Conservation (phyloP, 2,113 vertebrate species). For the Oryzias celebensis region DNA sequence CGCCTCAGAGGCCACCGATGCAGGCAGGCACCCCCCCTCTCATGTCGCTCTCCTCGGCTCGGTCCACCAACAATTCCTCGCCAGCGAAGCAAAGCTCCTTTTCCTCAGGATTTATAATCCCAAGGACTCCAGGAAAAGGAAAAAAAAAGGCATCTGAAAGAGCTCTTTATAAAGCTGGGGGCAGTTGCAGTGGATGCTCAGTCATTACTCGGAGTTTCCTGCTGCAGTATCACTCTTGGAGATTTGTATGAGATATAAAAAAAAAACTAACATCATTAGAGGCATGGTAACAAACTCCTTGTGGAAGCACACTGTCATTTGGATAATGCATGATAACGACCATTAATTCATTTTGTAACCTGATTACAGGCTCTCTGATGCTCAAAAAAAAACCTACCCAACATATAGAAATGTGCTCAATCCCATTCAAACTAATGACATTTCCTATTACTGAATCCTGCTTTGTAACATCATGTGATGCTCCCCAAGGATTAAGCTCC, state of each 20-base stretch:
- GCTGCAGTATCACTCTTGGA: too few species aligned
- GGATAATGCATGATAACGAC: conserved; percentile 23
- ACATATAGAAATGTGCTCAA: not conserved
- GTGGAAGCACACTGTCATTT: conserved; percentile 6
- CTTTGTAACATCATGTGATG: too few species aligned
- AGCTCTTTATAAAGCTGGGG: conserved; percentile 68
- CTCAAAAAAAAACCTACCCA: conserved; percentile 18
- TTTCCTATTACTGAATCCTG: too few species aligned
- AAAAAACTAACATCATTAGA: not conserved
- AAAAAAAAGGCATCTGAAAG: conserved; percentile 53
- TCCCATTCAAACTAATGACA: too few species aligned
- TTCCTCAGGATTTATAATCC: conserved; percentile 72
- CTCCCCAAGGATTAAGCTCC: too few species aligned
- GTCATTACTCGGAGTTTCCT: conserved; percentile 2
- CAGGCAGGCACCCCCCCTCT: not conserved
- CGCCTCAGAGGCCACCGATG: conserved; percentile 10
- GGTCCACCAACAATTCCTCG: conserved; percentile 47
- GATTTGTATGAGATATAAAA: not conserved
- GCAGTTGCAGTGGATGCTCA: conserved; percentile 38
- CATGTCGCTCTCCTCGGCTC: not conserved
- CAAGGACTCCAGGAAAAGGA: conserved; percentile 50
- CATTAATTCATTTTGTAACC: conserved; percentile 42
- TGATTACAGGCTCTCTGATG: conserved; percentile 37
- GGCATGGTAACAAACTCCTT: not conserved
- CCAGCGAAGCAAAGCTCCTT: conserved; percentile 71